phyloP scores from a whole-genome alignment of 2,113 vertebrate genomes.

The Halichoeres trimaculatus region DNA sequence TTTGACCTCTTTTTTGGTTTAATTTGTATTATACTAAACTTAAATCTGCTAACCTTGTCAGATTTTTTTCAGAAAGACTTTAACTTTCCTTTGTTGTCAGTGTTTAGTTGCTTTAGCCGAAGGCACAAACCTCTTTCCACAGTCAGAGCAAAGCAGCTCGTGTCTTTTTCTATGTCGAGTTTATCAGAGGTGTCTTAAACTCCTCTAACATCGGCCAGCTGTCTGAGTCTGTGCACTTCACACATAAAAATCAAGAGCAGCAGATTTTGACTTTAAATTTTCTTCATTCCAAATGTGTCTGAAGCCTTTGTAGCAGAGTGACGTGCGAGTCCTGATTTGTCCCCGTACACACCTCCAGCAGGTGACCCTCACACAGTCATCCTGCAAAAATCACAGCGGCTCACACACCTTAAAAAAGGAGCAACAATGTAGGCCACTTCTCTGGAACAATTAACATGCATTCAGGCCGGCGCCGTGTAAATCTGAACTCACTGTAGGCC shows the following conservation, averaged over 20 bases:
- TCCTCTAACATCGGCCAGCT: too few species aligned
- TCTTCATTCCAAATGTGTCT: not conserved
- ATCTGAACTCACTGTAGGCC: conserved; percentile 36
- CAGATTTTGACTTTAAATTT: not conserved
- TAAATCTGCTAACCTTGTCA: not conserved
- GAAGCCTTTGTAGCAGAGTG: not conserved
- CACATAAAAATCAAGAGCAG: not conserved
- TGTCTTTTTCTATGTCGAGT: conserved; percentile 2
- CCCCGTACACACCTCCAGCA: conserved; percentile 32
- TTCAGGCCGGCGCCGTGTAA: conserved; percentile 50
- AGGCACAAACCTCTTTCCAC: conserved; percentile 24
- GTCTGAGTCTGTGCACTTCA: not conserved
- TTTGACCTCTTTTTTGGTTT: not conserved
- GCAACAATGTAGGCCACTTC: conserved; percentile 35
- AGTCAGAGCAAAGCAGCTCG: not conserved
- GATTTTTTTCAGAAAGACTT: not conserved
- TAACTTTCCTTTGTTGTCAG: not conserved
- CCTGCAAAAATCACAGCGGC: conserved; percentile 41
- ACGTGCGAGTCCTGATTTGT: conserved; percentile 1
- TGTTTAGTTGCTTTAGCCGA: not conserved
- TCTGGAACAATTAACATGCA: conserved; percentile 55
- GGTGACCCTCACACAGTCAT: conserved; percentile 39
- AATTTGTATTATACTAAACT: not conserved
- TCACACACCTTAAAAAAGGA: conserved; percentile 39
- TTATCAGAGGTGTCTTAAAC: not conserved